Conservation (phyloP, 2,888 invertebrate genomes). For the Lasioglossum marginatum region DNA sequence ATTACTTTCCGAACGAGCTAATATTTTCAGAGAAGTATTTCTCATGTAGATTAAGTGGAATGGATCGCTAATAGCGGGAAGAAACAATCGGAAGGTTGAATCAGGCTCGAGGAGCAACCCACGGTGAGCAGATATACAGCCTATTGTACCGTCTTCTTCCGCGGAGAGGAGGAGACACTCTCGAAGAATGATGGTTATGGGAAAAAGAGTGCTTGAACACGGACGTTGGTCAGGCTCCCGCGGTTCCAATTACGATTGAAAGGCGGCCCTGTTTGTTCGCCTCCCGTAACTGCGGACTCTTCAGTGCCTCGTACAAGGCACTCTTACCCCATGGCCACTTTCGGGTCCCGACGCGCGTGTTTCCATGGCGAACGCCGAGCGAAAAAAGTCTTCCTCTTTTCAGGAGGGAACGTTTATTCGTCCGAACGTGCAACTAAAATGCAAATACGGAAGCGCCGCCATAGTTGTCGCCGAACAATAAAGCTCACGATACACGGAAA, state of each 20-base stretch:
- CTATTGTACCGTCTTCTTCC: conserved; percentile 73
- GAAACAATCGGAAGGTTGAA: not conserved
- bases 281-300: conserved; percentile 72
- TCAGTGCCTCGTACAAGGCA: conserved; percentile 68
- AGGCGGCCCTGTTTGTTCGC: conserved; percentile 72
- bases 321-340: conserved; percentile 73
- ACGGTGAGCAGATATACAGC: conserved; percentile 41
- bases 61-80: not conserved
- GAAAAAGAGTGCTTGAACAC: conserved; percentile 84
- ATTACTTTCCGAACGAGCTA: too few species aligned
- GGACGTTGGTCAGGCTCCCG: conserved; percentile 83
- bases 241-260: conserved; percentile 82
- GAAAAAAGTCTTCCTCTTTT: conserved; percentile 20
- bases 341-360: conserved; percentile 68
- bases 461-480: not conserved
- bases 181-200: conserved; percentile 80
- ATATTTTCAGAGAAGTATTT: not conserved
- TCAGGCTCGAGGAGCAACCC: not conserved
- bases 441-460: not conserved
- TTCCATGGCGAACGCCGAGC: conserved; percentile 64
- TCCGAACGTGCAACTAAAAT: conserved; percentile 4
- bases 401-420: conserved; percentile 31
- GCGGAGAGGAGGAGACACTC: conserved; percentile 75
- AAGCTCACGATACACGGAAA: not conserved
- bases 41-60: not conserved